Conservation (phyloP, 2,113 vertebrate genomes). For the Ammodramus savannarum region DNA sequence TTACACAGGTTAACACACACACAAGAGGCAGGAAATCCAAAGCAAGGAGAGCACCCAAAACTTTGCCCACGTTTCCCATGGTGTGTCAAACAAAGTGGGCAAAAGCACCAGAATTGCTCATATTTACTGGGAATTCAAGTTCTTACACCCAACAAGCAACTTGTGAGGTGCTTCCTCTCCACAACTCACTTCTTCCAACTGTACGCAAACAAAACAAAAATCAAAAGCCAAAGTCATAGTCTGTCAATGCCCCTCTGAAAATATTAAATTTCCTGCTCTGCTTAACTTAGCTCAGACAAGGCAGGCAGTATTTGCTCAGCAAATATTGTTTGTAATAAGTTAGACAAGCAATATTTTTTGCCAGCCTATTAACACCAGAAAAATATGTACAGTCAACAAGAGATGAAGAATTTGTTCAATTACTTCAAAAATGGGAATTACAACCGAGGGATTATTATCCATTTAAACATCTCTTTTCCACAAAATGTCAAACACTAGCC, state of each 20-base stretch:
- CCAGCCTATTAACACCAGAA: conserved; percentile 47
- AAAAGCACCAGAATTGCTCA: background rate
- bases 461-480: conserved; percentile 54
- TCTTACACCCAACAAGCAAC: background rate
- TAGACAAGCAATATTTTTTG: conserved; percentile 51
- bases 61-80: background rate
- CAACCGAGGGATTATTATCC: conserved; percentile 51
- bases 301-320: conserved; percentile 61
- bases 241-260: conserved; percentile 56
- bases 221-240: conserved; percentile 39
- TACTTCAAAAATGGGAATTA: conserved; percentile 41
- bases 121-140: background rate
- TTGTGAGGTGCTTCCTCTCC: background rate
- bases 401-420: conserved; percentile 47
- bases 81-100: background rate
- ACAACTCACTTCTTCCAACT: conserved; percentile 6
- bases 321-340: conserved; percentile 59
- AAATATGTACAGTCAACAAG: conserved; percentile 46
- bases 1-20: fast-evolving
- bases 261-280: conserved; percentile 55
- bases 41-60: background rate
- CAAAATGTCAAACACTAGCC: conserved; percentile 32
- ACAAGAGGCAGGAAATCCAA: background rate
- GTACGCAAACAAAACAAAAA: conserved; percentile 9
- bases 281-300: conserved; percentile 57